A percentile compares a stretch with the other conserved stretches of the same genome.
Evolutionary conservation across 53 echinoderm and acorn worm genomes (phyloP).

Genomic region (Holothuria scabra): DNA sequence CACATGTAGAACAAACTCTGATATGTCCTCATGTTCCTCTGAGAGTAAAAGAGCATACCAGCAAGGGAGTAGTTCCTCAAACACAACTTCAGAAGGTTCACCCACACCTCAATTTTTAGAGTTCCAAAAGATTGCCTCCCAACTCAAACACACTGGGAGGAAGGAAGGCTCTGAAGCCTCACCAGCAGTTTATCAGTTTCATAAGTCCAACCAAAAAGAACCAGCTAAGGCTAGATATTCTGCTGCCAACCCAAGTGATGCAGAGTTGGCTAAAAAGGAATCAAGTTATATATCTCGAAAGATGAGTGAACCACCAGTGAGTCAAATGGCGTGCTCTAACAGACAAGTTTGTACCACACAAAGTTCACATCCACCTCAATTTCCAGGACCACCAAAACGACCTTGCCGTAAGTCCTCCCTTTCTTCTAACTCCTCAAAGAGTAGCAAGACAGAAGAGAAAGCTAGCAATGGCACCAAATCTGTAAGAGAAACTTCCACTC

Average conservation of each 20-base stretch:
- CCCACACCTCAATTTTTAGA: slow-evolving; percentile 1
- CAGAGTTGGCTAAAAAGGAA: no score
- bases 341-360: no score
- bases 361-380: no score
- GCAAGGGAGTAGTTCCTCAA: background rate
- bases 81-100: slow-evolving; percentile 1
- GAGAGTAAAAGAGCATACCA: background rate
- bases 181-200: no score
- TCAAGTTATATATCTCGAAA: no score
- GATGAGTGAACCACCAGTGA: no score
- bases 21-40: background rate
- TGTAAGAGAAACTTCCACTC: background rate
- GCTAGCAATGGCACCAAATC: background rate
- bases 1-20: no score
- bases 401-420: background rate
- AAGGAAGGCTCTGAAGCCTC: background rate
- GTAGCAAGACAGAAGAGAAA: background rate
- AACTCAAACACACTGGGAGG: slow-evolving; percentile 27
- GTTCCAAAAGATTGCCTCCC: slow-evolving; percentile 35
- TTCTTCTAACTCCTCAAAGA: slow-evolving; percentile 14
- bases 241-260: no score
- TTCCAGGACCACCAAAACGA: no score
- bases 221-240: no score
- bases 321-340: no score
- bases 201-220: no score